A percentile compares a stretch with the other conserved stretches of the same genome.
These are phyloP conservation scores for Psilopsiagon aurifrons DNA, from an alignment of 2,113 vertebrate genomes.

Conservation along the genomic window DNA sequence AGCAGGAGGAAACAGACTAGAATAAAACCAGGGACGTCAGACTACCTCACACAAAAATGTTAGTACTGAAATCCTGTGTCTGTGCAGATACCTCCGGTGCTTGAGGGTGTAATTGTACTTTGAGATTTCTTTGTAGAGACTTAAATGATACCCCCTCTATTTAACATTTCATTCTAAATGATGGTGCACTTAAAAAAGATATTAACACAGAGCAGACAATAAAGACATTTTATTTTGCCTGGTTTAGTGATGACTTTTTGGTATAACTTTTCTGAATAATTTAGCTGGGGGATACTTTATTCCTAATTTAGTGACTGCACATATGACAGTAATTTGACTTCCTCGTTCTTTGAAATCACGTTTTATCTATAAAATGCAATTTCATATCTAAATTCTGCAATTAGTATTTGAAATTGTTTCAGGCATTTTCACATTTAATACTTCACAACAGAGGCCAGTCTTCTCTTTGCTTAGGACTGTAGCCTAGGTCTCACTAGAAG, in stretches of 20 bases:
- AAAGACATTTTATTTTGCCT: neutral
- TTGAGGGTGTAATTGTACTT: neutral
- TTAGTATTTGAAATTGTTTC: neutral
- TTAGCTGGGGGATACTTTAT: neutral
- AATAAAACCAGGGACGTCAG: neutral
- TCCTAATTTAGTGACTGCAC: neutral
- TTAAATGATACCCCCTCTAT: neutral
- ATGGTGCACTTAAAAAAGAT: neutral
- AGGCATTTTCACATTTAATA: neutral
- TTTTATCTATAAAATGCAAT: neutral
- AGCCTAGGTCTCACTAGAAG: neutral
- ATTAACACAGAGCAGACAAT: neutral
- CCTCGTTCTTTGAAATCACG: neutral
- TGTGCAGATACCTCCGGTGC: accelerated
- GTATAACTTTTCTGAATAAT: neutral
- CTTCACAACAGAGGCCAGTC: neutral
- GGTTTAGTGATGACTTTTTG: neutral
- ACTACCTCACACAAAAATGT: neutral
- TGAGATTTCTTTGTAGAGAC: neutral
- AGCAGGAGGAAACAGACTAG: neutral
- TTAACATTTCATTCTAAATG: neutral
- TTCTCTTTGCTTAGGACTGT: neutral
- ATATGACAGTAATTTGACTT: neutral
- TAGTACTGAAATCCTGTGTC: neutral
- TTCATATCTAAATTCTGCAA: neutral